phyloP scores from a whole-genome alignment of 2,113 vertebrate species.

The Setophaga petechia region DNA sequence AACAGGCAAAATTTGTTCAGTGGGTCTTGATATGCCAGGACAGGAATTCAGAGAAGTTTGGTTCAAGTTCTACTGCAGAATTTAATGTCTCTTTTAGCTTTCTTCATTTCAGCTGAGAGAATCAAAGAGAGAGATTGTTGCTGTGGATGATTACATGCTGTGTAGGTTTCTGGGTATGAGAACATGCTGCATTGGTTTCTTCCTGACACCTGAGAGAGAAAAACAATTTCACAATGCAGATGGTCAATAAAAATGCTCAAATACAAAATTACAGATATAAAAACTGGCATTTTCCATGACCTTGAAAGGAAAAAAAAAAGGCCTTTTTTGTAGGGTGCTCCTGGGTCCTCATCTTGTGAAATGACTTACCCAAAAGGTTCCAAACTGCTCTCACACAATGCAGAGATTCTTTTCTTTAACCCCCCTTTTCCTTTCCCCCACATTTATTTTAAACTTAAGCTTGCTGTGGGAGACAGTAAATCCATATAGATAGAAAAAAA shows the following conservation, averaged over 20 bases:
- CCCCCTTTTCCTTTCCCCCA: not conserved
- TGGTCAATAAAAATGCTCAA: conserved; percentile 15
- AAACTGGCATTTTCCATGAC: not conserved
- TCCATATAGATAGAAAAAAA: not conserved
- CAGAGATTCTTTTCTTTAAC: not conserved
- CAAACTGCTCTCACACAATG: not conserved
- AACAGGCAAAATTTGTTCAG: not conserved
- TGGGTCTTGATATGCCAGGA: not conserved
- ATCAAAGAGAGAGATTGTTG: not conserved
- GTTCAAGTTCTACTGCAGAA: not conserved
- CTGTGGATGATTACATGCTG: not conserved
- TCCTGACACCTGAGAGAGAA: not conserved
- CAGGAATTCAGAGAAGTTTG: not conserved
- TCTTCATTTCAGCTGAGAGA: not conserved
- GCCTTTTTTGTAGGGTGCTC: not conserved
- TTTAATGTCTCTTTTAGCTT: not conserved
- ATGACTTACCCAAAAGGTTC: not conserved
- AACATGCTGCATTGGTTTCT: not conserved
- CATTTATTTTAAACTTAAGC: not conserved
- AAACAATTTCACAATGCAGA: not conserved
- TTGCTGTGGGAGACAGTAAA: not conserved
- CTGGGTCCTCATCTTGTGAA: not conserved
- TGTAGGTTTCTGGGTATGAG: not conserved
- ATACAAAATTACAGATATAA: not conserved
- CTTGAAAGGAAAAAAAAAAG: too few relatives aligned